Conservation (phyloP, 1,140 invertebrate species). For the Aporrectodea caliginosa region DNA sequence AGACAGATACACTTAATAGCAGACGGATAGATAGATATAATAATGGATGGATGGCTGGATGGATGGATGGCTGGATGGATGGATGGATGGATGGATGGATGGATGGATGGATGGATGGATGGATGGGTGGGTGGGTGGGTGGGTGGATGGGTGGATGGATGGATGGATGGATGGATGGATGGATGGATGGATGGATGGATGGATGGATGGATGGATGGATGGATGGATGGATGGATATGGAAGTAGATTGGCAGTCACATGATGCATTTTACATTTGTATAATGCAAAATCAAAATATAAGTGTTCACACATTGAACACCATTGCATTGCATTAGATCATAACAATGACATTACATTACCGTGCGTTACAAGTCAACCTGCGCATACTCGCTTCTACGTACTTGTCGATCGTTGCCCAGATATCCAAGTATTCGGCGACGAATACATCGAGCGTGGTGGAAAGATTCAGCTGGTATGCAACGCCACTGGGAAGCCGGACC, state of each 20-base stretch:
- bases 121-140: too few species aligned
- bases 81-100: too few species aligned
- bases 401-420: conserved; percentile 36
- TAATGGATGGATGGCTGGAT: too few species aligned
- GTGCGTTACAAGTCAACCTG: neutral
- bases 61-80: too few species aligned
- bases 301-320: neutral
- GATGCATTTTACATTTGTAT: neutral
- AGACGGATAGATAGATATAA: conserved; percentile 11
- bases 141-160: too few species aligned
- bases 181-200: too few species aligned
- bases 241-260: neutral
- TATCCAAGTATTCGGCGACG: conserved; percentile 40
- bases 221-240: too few species aligned
- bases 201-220: too few species aligned
- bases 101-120: too few species aligned
- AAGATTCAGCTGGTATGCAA: conserved; percentile 42
- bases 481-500: conserved; percentile 41
- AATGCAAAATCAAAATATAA: conserved; percentile 5
- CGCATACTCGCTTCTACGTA: neutral
- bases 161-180: too few species aligned
- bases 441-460: conserved; percentile 43
- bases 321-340: neutral
- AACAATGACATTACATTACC: neutral
- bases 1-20: neutral